Evolutionary conservation across 2,888 invertebrate genomes (phyloP), one percentile per base, ranked within the genome.

Genomic region (Eilema caniola): DNA sequence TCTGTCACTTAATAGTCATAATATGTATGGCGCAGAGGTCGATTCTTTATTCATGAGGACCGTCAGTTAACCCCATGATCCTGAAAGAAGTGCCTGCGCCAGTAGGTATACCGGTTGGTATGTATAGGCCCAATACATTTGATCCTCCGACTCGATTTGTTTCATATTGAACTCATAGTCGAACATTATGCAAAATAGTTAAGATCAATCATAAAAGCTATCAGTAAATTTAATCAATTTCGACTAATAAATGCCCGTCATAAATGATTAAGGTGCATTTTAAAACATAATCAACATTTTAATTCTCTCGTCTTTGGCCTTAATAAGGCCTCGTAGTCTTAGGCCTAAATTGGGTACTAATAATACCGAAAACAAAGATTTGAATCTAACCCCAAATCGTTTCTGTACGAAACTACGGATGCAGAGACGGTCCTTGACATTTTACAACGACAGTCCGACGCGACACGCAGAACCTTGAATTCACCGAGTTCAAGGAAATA

Each of bases 371-470:
- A 53, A 47, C 0, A 20, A 53, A 10, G n/a, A 20, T 53, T 53
- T n/a, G n/a, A 8, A 53, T 53, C 53, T 53, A 20, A n/a, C 0
- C 20, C n/a, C 53, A 53, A 53, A 53, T 53, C 10, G 53, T 53
- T 53, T 53, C n/a, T 28, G 28, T 59, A 59, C 16, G 59, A 59
- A 20, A 16, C 16, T 12, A 2, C 16, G 12, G 20, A 25, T 53
- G 53, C 53, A 53, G 53, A 37, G 33, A 37, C 53, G n/a, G 53
- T 53, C n/a, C 59, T 59, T 59, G 59, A 59, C 25, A 59, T 25
- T 59, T 59, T 53, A n/a, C 12, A 20, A 25, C 16, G 41, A 16
- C 37, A 25, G 4, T 20, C 24, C 25, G 59, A 53, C n/a, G 53
- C 47, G 16, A 20, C 25, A 25, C 59, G 59, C 59, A 25, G 11